Evolutionary conservation across 2,113 vertebrate species (phyloP), one percentile per base, ranked within the genome.

Genomic region (Podocnemis expansa): DNA sequence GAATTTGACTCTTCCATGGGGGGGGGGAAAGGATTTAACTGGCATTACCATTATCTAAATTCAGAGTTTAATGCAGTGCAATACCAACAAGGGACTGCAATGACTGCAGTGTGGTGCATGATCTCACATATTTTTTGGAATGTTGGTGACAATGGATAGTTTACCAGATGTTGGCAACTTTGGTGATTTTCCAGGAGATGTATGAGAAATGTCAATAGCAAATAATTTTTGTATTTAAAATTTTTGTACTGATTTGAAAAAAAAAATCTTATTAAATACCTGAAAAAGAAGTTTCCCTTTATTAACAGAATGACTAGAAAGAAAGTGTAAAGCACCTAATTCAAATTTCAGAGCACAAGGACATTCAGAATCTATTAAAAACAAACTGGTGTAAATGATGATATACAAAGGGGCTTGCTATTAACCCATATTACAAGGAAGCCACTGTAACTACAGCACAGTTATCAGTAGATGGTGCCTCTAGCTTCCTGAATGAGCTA

Each of bases 151-250:
- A 95, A 97, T 80, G 63, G 97, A 97, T 88, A 97, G 95, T 93
- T 97, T 94, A 96, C 95, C 96, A 94, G 90, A 83, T 78, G 96
- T 47, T 96, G 97, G 95, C 97, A 95, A 97, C 94, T 97, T 97
- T 58, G 31, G 94, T 93, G 88, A 97, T 97, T 97, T 98, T 96
- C 97, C 96, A 97, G 93, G 95, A 97, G 87, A 96, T 92, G 97
- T 95, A 94, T 94, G 94, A 98, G 96, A 97, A 89, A 97, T 93
- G 95, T 98, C 97, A 97, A 98, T 96, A 97, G 95, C 95, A 98
- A 98, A 98, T 98, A 97, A 98, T 97, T 98, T 97, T 98, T 98
- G 98, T 98, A 98, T 98, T 98, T 98, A 98, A 98, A 98, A 96
- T 97, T 98, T 98, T 98, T 98, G 98, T 98, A 98, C 96, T 98